Evolutionary conservation across 2,113 vertebrate species (phyloP).

Genomic region (Cavia aperea): DNA sequence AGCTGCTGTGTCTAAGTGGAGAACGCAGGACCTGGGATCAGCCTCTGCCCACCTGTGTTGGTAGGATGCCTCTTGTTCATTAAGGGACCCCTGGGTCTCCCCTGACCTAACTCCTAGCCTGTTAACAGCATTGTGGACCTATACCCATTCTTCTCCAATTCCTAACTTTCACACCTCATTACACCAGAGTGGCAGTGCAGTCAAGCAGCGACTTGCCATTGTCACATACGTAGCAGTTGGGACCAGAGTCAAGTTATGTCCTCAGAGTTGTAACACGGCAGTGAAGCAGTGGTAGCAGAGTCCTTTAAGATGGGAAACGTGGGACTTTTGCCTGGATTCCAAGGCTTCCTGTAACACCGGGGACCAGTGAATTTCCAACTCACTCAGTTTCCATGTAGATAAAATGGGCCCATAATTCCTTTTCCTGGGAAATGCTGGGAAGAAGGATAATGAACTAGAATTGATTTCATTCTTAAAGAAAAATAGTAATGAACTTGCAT

Average conservation of each 20-base stretch:
- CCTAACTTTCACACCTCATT: neutral
- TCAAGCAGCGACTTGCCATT: neutral
- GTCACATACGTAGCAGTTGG: neutral
- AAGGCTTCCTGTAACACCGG: neutral
- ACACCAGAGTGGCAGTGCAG: rapidly evolving
- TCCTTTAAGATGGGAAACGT: neutral
- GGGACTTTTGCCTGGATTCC: neutral
- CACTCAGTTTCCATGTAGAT: neutral
- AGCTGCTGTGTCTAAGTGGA: conserved; percentile 88
- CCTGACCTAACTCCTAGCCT: neutral
- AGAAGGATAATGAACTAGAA: neutral
- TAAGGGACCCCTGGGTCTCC: neutral
- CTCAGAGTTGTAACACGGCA: neutral
- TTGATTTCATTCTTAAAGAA: neutral
- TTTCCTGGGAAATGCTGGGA: neutral
- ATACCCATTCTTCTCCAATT: too few species aligned
- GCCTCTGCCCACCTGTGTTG: conserved; percentile 89
- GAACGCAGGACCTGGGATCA: conserved; percentile 94
- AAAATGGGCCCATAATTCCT: neutral
- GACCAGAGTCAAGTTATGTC: neutral
- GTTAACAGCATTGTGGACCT: rapidly evolving
- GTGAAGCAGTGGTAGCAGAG: neutral
- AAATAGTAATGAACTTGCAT: neutral
- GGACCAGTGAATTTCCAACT: neutral
- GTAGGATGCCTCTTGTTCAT: conserved; percentile 75